Evolutionary conservation across 1,140 invertebrate species (phyloP), one percentile per base, ranked within the genome.

Genomic region (Heliothis subflexa): DNA sequence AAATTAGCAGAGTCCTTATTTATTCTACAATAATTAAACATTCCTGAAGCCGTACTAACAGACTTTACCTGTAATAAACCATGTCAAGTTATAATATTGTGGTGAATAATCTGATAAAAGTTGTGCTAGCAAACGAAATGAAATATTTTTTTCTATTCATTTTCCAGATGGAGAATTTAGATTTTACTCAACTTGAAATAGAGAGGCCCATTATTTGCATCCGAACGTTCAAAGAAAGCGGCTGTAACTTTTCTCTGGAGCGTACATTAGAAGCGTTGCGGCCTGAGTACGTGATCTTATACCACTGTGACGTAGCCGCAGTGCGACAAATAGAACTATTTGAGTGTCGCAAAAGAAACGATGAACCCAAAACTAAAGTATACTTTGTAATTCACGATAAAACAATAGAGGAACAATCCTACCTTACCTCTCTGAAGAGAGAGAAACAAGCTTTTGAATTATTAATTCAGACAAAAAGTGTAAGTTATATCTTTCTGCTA

Each of bases 391-490:
- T 99, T 62, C 98, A 99, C 89, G 96, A 97, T 12, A 97, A 97
- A 28, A 99, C 98, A 18, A 97, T 98, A 0, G 99, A 99, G 95
- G 99, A 99, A 93, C 99, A 99, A 95, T 96, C 97, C 3, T 99
- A 99, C 93, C 95, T 99, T 14, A 99, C 98, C 1, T 96, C 97
- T 5, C 95, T 99, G 59, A 95, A 98, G 78, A 96, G 97, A 80
- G 99, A 99, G 93, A 99, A 99, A 92, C 96, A 98, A 89, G 98
- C 99, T 0, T 99, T 99, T 95, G 98, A 99, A 91, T 95, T 96
- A 83, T 95, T 99, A 4, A 99, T 99, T 81, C 96, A 97, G 89
- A 97, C 98, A 25, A 99, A 99, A 95, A 97, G 97, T 87, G 98
- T 98, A 95, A 96, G 95, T 95, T 57, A 2, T 50, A 52, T 40